Evolutionary conservation across 2,888 invertebrate species (phyloP).

Genomic region (Cheilosia scutellata): DNA sequence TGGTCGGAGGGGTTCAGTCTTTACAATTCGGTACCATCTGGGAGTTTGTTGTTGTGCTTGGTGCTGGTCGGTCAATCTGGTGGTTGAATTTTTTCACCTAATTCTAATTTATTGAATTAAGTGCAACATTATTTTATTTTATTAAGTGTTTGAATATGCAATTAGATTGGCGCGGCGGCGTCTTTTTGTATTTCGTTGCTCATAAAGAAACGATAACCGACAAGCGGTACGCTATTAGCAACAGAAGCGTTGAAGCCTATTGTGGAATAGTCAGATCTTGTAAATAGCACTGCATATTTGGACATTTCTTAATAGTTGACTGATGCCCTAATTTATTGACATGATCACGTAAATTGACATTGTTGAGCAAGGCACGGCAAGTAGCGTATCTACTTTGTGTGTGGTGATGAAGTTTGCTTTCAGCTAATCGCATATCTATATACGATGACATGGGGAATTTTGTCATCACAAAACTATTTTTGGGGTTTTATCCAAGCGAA

Average conservation of each 20-base stretch:
- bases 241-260: neutral
- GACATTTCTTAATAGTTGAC: conserved; percentile 41
- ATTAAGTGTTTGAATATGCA: conserved; percentile 73
- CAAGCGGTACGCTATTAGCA: conserved; percentile 18
- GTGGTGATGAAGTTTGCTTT: neutral
- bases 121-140: conserved; percentile 70
- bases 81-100: conserved; percentile 27
- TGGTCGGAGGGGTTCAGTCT: conserved; percentile 38
- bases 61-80: conserved; percentile 7
- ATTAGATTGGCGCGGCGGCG: conserved; percentile 52
- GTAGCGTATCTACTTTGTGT: neutral
- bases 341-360: conserved; percentile 34
- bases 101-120: conserved; percentile 73
- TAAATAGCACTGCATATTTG: conserved; percentile 45
- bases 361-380: neutral
- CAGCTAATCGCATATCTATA: neutral
- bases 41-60: conserved; percentile 2
- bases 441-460: neutral
- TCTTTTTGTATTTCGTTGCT: conserved; percentile 52
- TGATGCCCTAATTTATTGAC: conserved; percentile 69
- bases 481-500: neutral
- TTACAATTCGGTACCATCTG: conserved; percentile 17
- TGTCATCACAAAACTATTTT: conserved; percentile 7
- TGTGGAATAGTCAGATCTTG: conserved; percentile 26
- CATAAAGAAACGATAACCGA: conserved; percentile 37